Conservation (phyloP, 2,888 invertebrate species). For the Disparrhopalites patrizii region DNA sequence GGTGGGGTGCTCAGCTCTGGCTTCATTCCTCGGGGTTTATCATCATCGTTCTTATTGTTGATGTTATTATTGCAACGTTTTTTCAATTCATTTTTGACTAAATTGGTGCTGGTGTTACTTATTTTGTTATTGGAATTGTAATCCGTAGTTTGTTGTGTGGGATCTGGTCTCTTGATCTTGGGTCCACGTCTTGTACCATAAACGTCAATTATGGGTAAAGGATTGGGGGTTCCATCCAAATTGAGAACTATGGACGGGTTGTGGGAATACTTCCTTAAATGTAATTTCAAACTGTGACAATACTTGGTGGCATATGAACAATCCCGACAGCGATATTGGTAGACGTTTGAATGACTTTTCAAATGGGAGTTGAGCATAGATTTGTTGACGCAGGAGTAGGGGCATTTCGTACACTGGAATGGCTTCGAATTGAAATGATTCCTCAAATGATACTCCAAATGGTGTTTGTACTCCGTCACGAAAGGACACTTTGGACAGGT, state of each 20-base stretch:
- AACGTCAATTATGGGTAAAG: slow-evolving; percentile 80
- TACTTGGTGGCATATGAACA: slow-evolving; percentile 97
- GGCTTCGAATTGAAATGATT: slow-evolving; percentile 94
- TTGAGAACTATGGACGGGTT: slow-evolving; percentile 82
- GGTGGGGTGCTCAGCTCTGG: slow-evolving; percentile 5
- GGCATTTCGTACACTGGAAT: slow-evolving; percentile 85
- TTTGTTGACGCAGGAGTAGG: slow-evolving; percentile 91
- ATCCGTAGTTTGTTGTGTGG: slow-evolving; percentile 6
- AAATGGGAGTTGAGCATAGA: slow-evolving; percentile 88
- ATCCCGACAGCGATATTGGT: slow-evolving; percentile 87
- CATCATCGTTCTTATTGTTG: slow-evolving; percentile 9
- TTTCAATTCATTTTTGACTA: slow-evolving; percentile 2
- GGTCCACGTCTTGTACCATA: slow-evolving; percentile 80
- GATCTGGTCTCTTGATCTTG: slow-evolving; percentile 48
- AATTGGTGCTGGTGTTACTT: background rate
- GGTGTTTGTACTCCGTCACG: slow-evolving; percentile 98
- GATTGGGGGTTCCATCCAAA: slow-evolving; percentile 82
- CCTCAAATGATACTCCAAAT: slow-evolving; percentile 91
- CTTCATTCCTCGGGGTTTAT: background rate
- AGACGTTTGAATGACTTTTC: slow-evolving; percentile 63
- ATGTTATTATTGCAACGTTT: slow-evolving; percentile 11
- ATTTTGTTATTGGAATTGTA: slow-evolving; percentile 7
- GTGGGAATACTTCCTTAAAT: slow-evolving; percentile 87
- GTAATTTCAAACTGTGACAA: slow-evolving; percentile 93
- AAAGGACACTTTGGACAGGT: slow-evolving; percentile 91